phyloP scores from a whole-genome alignment of 35 echinoderm and acorn worm genomes.

The Ptychodera flava region DNA sequence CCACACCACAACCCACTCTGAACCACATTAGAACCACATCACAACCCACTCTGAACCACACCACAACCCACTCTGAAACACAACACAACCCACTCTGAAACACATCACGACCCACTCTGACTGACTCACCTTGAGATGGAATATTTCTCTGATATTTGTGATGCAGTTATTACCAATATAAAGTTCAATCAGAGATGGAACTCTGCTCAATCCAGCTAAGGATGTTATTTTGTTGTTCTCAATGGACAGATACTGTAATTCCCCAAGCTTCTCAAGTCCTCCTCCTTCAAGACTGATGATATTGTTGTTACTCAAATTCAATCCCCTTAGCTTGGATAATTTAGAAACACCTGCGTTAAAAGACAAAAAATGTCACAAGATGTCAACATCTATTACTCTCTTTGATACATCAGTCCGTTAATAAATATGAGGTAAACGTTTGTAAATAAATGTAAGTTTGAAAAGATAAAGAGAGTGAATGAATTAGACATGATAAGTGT shows the following conservation, averaged over 20 bases:
- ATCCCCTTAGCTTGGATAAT: conserved; percentile 57
- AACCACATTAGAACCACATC: too few relatives aligned
- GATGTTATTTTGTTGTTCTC: conserved; percentile 76
- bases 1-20: too few relatives aligned
- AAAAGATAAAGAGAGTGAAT: too few relatives aligned
- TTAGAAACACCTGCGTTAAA: conserved; percentile 55
- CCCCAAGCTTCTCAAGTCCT: conserved; percentile 60
- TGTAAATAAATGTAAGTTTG: too few relatives aligned
- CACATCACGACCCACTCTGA: neutral
- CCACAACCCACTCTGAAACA: too few relatives aligned
- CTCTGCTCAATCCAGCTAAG: conserved; percentile 48
- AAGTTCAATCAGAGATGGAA: conserved; percentile 75
- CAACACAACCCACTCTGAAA: neutral
- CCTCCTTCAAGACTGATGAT: conserved; percentile 67
- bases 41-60: too few relatives aligned
- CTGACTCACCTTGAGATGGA: conserved; percentile 76
- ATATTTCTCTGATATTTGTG: conserved; percentile 90
- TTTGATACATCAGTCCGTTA: neutral
- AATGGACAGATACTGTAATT: conserved; percentile 78
- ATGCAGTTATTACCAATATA: conserved; percentile 95
- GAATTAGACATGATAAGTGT: too few relatives aligned
- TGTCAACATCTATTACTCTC: neutral
- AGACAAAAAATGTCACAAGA: neutral
- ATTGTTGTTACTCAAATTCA: conserved; percentile 80
- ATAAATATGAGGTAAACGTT: neutral